Evolutionary conservation across 2,113 vertebrate species (phyloP), one percentile per base, ranked within the genome.

Genomic region (Crypturellus undulatus): DNA sequence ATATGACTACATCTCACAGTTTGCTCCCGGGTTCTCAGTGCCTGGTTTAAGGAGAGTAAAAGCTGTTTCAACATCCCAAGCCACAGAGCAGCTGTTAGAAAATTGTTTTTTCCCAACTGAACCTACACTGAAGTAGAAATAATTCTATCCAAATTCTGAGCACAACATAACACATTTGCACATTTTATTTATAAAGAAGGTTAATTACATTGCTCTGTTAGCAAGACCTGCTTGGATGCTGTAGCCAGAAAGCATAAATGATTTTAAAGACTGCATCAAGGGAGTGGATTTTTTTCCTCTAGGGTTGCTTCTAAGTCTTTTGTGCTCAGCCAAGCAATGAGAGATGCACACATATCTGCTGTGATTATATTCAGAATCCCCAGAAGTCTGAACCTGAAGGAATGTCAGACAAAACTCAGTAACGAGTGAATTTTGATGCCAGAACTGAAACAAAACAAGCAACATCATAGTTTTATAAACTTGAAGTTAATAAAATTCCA

Each of bases 171-270:
- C 78, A 76, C 69, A 94, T 93, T 93, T 94, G 88, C 71, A 96
- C 84, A 95, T 96, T 96, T 96, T 96, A 97, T 96, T 97, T 96
- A 77, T 88, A 97, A 89, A 78, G 93, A 96, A 96, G 82, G 92
- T 97, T 97, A 97, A 97, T 96, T 95, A 92, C 81, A 84, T 75
- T 92, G 87, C 76, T 96, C 87, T 92, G 73, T 68, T 95, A 92
- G 79, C 82, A 92, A 11, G 58, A 84, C 60, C 81, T 17, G 26
- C 58, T 78, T 87, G 64, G 7, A n/a, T 65, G 64, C 42, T 77
- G 60, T 85, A 97, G 82, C 47, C 63, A 84, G 69, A 72, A 70
- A 95, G 58, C 73, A 92, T 91, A 96, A 91, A 96, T 73, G 87
- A 94, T 96, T 96, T 95, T 95, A 92, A 95, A 96, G 78, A 84